phyloP scores from a whole-genome alignment of 1,140 invertebrate genomes.

The Ceratitis capitata region DNA sequence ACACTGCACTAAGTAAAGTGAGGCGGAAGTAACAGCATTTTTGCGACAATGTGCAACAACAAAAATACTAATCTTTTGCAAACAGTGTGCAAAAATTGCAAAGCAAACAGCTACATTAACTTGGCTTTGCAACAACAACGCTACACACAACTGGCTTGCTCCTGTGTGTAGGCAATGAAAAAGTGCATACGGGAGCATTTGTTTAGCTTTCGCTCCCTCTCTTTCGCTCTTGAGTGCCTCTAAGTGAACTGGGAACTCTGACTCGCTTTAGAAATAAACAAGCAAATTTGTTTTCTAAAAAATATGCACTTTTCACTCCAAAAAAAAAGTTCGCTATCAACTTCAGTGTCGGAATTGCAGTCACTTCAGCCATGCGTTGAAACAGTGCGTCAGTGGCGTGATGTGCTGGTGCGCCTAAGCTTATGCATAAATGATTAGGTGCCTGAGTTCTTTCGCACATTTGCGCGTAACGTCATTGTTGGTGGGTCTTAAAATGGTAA shows the following conservation, averaged over 20 bases:
- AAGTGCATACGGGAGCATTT: constrained; percentile 13
- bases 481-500: no score
- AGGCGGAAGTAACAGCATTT: background rate
- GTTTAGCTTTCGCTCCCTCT: background rate
- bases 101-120: background rate
- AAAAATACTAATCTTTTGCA: background rate
- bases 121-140: background rate
- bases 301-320: background rate
- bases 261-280: background rate
- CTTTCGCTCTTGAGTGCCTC: background rate
- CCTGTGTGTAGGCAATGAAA: background rate
- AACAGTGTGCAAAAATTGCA: background rate
- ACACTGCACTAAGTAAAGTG: background rate
- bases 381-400: background rate
- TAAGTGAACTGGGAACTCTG: constrained; percentile 33
- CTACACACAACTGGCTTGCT: background rate
- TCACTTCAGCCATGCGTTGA: background rate
- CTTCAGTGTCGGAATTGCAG: background rate
- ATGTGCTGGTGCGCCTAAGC: background rate
- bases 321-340: background rate
- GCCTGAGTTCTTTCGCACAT: background rate
- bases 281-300: background rate
- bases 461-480: background rate
- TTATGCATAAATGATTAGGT: background rate
- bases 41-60: background rate